These are phyloP conservation scores for Motacilla alba DNA, from an alignment of 2,113 vertebrate genomes.

Conservation along the genomic window DNA sequence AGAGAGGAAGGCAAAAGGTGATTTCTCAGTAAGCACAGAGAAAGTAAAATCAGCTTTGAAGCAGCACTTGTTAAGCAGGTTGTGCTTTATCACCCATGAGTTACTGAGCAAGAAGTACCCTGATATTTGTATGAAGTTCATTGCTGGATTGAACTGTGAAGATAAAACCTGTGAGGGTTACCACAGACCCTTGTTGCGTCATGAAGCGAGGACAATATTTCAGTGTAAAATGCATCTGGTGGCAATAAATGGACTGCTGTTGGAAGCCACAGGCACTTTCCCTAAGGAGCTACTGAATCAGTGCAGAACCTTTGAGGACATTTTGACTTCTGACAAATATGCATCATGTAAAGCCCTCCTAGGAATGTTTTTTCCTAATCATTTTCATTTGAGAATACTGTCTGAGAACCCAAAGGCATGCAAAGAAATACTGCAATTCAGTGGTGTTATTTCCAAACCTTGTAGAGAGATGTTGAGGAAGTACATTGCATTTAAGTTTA, in stretches of 20 bases:
- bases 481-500: constrained; percentile 64
- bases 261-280: constrained; percentile 68
- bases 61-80: constrained; percentile 69
- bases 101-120: constrained; percentile 53
- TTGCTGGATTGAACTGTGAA: constrained; percentile 71
- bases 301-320: constrained; percentile 45
- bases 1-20: constrained; percentile 67
- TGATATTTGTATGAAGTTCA: constrained; percentile 67
- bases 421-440: constrained; percentile 65
- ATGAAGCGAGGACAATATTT: constrained; percentile 68
- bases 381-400: constrained; percentile 77
- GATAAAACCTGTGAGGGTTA: constrained; percentile 60
- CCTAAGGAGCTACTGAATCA: constrained; percentile 55
- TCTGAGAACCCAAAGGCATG: constrained; percentile 72
- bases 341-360: constrained; percentile 65
- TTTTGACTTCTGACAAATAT: constrained; percentile 56
- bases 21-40: constrained; percentile 55
- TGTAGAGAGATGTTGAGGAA: constrained; percentile 61
- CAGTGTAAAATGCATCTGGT: constrained; percentile 71
- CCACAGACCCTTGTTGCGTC: constrained; percentile 63
- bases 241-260: constrained; percentile 70
- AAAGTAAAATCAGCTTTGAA: constrained; percentile 68
- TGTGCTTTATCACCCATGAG: constrained; percentile 58
- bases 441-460: constrained; percentile 23
- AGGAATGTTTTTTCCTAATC: constrained; percentile 69